phyloP scores from a whole-genome alignment of 2,797 vertebrate genomes.

The Catharus ustulatus region DNA sequence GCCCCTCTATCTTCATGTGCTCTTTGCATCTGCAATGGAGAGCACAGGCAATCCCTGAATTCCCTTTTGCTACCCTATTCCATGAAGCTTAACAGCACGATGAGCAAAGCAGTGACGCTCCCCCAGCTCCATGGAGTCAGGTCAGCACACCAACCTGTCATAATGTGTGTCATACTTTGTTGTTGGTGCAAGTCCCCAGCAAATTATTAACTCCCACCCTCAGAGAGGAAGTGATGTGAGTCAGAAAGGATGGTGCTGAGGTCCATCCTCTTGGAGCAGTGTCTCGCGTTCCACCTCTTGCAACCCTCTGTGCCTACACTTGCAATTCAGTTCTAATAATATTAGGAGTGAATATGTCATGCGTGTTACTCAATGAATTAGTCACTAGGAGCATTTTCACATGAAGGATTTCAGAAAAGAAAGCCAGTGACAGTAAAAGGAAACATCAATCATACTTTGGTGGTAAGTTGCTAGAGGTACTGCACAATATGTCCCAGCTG shows the following conservation, averaged over 20 bases:
- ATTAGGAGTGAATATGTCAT: not conserved
- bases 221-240: not conserved
- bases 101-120: not conserved
- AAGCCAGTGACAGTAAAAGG: slow-evolving; percentile 21
- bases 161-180: not conserved
- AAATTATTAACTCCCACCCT: slow-evolving; percentile 5
- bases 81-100: not conserved
- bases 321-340: slow-evolving; percentile 29
- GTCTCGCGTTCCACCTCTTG: not conserved
- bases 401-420: slow-evolving; percentile 39
- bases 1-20: not conserved
- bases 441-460: slow-evolving; percentile 30
- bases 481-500: not conserved
- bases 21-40: not conserved
- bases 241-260: slow-evolving; percentile 38
- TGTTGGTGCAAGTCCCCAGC: not conserved
- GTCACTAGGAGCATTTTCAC: not conserved
- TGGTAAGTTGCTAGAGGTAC: slow-evolving; percentile 9
- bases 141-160: not conserved
- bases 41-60: not conserved
- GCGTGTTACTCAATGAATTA: slow-evolving; percentile 14
- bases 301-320: slow-evolving; percentile 19
- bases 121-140: not conserved
- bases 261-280: not conserved
- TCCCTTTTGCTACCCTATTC: not conserved